phyloP scores from a whole-genome alignment of 2,797 vertebrate species.

The Aulostomus chinensis region DNA sequence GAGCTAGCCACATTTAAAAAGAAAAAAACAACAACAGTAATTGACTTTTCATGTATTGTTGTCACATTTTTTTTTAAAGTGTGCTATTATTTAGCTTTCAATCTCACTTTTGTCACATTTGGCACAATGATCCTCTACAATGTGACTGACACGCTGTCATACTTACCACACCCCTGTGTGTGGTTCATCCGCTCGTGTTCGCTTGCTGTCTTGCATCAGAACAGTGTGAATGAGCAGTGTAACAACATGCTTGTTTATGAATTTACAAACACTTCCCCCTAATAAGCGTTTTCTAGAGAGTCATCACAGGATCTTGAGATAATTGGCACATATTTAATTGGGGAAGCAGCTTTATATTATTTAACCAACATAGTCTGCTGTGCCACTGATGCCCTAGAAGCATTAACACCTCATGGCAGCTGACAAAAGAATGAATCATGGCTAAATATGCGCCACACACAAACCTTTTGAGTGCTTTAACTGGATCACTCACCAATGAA shows the following conservation, averaged over 20 bases:
- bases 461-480: slow-evolving; percentile 1
- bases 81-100: too few species aligned
- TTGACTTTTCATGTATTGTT: too few species aligned
- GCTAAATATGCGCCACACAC: background rate
- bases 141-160: background rate
- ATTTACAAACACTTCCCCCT: slow-evolving; percentile 32
- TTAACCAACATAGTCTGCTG: slow-evolving; percentile 37
- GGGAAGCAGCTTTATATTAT: slow-evolving; percentile 38
- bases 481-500: background rate
- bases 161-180: slow-evolving; percentile 12
- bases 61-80: too few species aligned
- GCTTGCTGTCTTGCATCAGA: slow-evolving; percentile 15
- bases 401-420: slow-evolving; percentile 44
- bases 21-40: too few species aligned
- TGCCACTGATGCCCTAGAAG: slow-evolving; percentile 40
- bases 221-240: slow-evolving; percentile 19
- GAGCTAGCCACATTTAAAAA: too few species aligned
- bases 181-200: too few species aligned
- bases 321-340: slow-evolving; percentile 72
- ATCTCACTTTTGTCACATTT: too few species aligned
- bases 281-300: slow-evolving; percentile 44
- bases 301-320: slow-evolving; percentile 54
- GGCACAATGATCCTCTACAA: background rate
- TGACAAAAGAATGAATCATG: slow-evolving; percentile 32
- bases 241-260: slow-evolving; percentile 52